phyloP scores from a whole-genome alignment of 2,888 invertebrate species.

The Megamerina dolium region DNA sequence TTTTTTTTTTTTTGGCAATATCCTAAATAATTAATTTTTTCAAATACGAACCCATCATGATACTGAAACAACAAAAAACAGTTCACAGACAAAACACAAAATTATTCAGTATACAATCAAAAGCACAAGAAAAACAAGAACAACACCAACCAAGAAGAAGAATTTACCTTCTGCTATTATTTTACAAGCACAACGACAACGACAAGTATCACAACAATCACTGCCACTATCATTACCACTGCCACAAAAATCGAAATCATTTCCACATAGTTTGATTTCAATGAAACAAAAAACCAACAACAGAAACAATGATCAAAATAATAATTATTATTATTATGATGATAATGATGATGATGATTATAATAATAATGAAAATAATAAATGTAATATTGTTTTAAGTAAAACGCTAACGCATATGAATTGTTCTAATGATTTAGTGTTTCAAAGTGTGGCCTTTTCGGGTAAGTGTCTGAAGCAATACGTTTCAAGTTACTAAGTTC shows the following conservation, averaged over 20 bases:
- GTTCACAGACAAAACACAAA: too few species aligned
- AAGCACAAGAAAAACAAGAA: too few species aligned
- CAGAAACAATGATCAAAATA: conserved; percentile 11
- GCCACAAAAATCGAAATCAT: neutral
- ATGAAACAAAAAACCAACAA: conserved; percentile 8
- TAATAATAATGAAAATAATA: conserved; percentile 16
- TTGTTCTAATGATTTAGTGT: conserved; percentile 61
- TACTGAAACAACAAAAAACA: too few species aligned
- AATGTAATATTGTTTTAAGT: conserved; percentile 44
- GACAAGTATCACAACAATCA: conserved; percentile 3
- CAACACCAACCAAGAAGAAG: too few species aligned
- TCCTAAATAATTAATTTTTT: too few species aligned
- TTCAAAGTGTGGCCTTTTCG: conserved; percentile 93
- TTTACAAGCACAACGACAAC: conserved; percentile 8
- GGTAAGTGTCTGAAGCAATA: conserved; percentile 59
- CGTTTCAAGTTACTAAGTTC: neutral
- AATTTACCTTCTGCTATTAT: neutral
- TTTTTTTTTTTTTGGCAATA: too few species aligned
- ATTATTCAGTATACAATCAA: too few species aligned
- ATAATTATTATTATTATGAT: conserved; percentile 1
- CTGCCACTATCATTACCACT: conserved; percentile 1
- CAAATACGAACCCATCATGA: too few species aligned
- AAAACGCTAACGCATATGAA: conserved; percentile 47
- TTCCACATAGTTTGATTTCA: conserved; percentile 7
- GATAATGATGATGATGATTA: conserved; percentile 14